phyloP scores from a whole-genome alignment of 1,140 invertebrate genomes.

The Drosophila sucinea region DNA sequence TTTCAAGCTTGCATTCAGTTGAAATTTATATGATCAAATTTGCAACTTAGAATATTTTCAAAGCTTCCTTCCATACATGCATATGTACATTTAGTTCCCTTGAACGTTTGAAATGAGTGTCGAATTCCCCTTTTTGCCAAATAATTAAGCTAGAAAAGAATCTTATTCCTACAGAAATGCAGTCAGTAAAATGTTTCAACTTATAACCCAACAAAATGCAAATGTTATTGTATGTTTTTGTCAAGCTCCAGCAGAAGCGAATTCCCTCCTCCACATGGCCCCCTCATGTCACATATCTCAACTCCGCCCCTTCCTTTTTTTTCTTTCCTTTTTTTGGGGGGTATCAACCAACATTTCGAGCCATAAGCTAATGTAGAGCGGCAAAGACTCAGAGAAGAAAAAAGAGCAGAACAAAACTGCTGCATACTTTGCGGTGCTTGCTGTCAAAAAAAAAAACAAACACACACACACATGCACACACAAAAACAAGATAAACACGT shows the following conservation, averaged over 20 bases:
- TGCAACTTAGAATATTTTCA: background rate
- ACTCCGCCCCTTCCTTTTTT: constrained; percentile 3
- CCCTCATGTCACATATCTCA: background rate
- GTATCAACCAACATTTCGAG: constrained; percentile 16
- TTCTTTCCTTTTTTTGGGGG: background rate
- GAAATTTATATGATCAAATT: constrained; percentile 5
- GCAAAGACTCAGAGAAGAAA: background rate
- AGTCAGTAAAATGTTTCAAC: constrained; percentile 41
- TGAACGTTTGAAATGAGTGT: too few relatives aligned
- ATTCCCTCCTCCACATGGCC: background rate
- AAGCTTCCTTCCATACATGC: background rate
- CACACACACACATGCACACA: background rate
- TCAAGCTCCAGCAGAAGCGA: background rate
- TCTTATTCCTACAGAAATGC: constrained; percentile 16
- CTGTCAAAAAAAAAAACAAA: constrained; percentile 19
- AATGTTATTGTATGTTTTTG: constrained; percentile 35
- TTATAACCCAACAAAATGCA: constrained; percentile 47
- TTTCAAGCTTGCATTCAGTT: constrained; percentile 1
- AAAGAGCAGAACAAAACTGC: constrained; percentile 20
- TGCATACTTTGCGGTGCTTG: constrained; percentile 50
- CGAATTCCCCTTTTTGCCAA: too few relatives aligned
- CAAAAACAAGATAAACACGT: constrained; percentile 56
- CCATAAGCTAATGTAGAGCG: constrained; percentile 37
- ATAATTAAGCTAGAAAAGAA: background rate
- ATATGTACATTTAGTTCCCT: background rate